Base-by-base conservation (phyloP, 2,888 invertebrate genomes). In the Sussaba pulchella region DNA sequence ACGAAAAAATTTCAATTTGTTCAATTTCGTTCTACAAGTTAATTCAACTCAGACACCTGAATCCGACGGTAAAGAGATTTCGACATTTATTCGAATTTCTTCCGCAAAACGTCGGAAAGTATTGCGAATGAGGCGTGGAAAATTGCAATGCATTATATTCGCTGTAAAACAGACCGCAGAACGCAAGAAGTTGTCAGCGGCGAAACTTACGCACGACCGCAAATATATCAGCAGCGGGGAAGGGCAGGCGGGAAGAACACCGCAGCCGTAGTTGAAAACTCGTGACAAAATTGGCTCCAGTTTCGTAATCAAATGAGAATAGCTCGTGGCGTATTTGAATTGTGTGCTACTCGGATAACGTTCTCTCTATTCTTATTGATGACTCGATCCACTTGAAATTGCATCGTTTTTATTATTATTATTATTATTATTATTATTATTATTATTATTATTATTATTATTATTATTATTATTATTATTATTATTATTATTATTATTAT, bases 291-390 rank as follows among this genome's bases (percentile, higher is more conserved):
- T 76, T 80, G 71, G 71, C 76, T 76, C 50, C 54, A 72, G 72
- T 72, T 80, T 80, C 79, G 71, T 80, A 80, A 80, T 80, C 79
- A 80, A 80, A 75, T 80, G 64, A 52, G 75, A 75, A 75, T 79
- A 73, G 63, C 63, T 73, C 72, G 19, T 24, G n/a, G 63, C n/a
- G 19, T 45, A 31, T n/a, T 74, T 74, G 74, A 66, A 57, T 57
- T 66, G 57, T 21, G 57, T 31, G 21, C 50, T 9, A 17, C 64
- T 8, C 14, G 6, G 41, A 45, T 61, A 5, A 12, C 17, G 6
- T n/a, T 10, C 1, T 36, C 19, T 69, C 21, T 47, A 66, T 72
- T 77, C 21, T 52, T 52, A 69, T 69, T 43, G 69, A 63, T 76
- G 47, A 67, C 59, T 61, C 52, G 17, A 9, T 41, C 14, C 17